phyloP scores from a whole-genome alignment of 2,113 vertebrate genomes.

The Trachemys scripta region DNA sequence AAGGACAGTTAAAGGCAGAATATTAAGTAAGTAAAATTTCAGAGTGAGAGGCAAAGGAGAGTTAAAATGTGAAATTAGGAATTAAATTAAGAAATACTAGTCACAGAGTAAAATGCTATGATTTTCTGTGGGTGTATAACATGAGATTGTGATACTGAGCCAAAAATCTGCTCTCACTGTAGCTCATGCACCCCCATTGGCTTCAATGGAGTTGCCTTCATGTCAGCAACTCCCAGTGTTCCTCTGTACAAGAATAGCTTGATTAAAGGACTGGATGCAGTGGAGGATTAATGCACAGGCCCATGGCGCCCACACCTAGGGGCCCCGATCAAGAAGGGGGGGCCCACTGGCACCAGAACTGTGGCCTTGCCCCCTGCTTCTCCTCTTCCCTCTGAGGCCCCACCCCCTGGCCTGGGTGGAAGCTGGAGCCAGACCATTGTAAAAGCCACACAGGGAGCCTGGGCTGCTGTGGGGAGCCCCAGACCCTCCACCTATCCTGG shows the following conservation, averaged over 20 bases:
- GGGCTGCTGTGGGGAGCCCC: no score
- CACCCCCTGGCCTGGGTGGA: no score
- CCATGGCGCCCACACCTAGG: no score
- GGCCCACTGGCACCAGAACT: no score
- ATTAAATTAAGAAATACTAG: background rate
- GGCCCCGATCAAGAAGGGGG: no score
- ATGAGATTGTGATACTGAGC: background rate
- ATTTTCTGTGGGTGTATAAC: background rate
- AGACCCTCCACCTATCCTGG: no score
- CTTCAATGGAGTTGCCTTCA: background rate
- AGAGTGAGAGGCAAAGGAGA: background rate
- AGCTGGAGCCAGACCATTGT: no score
- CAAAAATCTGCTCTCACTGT: background rate
- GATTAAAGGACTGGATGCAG: background rate
- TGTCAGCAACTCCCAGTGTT: background rate
- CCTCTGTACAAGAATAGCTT: fast-evolving
- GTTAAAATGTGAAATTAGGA: background rate
- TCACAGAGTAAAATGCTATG: background rate
- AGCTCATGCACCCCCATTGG: fast-evolving
- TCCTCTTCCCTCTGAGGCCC: no score
- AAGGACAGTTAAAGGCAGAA: background rate
- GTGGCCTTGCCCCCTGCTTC: no score
- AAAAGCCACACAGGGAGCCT: no score
- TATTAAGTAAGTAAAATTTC: background rate
- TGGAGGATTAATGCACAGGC: background rate